Evolutionary conservation across 2,113 vertebrate genomes (phyloP).

Genomic region (Sylvilagus bachmani): DNA sequence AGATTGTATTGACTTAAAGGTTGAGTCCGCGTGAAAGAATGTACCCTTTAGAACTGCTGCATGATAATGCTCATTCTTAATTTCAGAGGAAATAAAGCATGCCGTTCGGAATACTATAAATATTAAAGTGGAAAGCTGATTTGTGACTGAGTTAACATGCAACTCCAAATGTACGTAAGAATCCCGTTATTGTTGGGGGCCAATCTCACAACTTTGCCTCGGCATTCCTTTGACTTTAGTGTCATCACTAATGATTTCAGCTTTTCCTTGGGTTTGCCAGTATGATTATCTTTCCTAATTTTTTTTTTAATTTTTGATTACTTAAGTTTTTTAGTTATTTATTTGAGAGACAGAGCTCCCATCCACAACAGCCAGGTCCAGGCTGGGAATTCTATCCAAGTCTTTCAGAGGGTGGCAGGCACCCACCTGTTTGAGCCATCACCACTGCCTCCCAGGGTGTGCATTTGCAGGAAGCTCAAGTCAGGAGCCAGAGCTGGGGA

Average conservation of each 20-base stretch:
- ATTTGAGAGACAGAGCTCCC: background rate
- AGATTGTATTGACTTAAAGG: constrained; percentile 46
- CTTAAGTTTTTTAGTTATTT: background rate
- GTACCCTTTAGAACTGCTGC: background rate
- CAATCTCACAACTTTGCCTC: background rate
- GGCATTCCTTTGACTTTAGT: background rate
- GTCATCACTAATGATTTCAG: background rate
- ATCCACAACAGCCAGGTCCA: too few relatives aligned
- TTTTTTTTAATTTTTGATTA: background rate
- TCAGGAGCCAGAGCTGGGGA: too few relatives aligned
- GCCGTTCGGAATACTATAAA: constrained; percentile 15
- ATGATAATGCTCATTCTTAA: background rate
- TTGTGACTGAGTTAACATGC: background rate
- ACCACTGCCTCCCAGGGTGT: too few relatives aligned
- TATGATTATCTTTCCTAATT: background rate
- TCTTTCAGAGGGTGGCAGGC: too few relatives aligned
- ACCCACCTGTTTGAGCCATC: too few relatives aligned
- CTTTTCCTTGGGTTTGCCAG: background rate
- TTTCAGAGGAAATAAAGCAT: constrained; percentile 37
- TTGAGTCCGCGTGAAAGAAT: constrained; percentile 18
- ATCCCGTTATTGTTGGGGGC: background rate
- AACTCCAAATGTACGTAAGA: background rate
- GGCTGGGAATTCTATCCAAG: too few relatives aligned
- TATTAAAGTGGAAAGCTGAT: constrained; percentile 37
- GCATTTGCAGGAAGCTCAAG: too few relatives aligned